phyloP scores from a whole-genome alignment of 1,140 invertebrate genomes.

The Tetramorium parvispinum region DNA sequence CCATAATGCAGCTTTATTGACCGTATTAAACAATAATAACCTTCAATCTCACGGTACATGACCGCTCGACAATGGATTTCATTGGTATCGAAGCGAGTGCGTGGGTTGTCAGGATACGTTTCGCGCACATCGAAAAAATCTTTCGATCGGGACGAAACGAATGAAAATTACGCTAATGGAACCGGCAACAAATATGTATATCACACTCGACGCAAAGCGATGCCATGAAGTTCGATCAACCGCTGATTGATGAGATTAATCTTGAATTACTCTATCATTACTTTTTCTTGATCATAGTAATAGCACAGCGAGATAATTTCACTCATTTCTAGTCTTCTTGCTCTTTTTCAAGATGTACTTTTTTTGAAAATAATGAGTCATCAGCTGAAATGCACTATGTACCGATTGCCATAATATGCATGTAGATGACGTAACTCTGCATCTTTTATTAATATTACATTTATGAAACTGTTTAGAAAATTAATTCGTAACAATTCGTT shows the following conservation, averaged over 20 bases:
- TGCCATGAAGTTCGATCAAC: constrained; percentile 22
- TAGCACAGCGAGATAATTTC: constrained; percentile 29
- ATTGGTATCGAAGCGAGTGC: constrained; percentile 61
- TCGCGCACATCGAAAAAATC: constrained; percentile 41
- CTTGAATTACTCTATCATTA: constrained; percentile 45
- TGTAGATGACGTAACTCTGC: neutral
- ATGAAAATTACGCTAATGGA: constrained; percentile 57
- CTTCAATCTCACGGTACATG: constrained; percentile 69
- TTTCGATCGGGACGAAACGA: constrained; percentile 52
- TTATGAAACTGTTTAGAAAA: neutral
- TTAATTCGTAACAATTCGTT: neutral
- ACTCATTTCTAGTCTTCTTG: constrained; percentile 15
- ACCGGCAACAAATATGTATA: constrained; percentile 32
- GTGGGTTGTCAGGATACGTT: constrained; percentile 66
- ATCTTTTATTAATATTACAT: constrained; percentile 2
- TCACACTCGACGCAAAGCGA: constrained; percentile 28
- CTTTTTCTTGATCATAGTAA: constrained; percentile 19
- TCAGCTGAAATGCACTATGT: neutral
- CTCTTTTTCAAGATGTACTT: neutral
- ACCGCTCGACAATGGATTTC: constrained; percentile 73
- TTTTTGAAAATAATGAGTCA: constrained; percentile 1
- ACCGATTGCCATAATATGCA: neutral
- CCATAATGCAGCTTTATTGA: constrained; percentile 73
- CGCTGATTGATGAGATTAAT: constrained; percentile 51
- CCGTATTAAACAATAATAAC: constrained; percentile 78